A percentile compares a stretch with the other conserved stretches of the same genome.
phyloP scores from a whole-genome alignment of 2,113 vertebrate genomes.

The Stigmatopora nigra region DNA sequence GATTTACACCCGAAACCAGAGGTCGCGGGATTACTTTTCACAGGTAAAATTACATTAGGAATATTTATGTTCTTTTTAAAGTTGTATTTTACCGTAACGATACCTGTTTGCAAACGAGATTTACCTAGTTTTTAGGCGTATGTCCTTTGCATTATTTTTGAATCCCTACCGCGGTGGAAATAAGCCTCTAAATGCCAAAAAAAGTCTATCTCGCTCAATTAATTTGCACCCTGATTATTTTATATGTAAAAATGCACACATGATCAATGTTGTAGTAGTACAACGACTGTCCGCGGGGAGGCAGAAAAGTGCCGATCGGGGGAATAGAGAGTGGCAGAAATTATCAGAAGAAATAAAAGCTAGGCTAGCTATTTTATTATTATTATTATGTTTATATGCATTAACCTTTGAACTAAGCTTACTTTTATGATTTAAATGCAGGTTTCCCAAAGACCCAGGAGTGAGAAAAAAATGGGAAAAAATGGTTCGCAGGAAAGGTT shows the following conservation, averaged over 20 bases:
- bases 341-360: neutral
- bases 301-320: neutral
- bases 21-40: slow-evolving; percentile 25
- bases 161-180: neutral
- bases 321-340: neutral
- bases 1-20: slow-evolving; percentile 7
- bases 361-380: no score
- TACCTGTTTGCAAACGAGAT: neutral
- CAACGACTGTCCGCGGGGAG: neutral
- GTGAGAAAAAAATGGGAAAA: slow-evolving; percentile 27
- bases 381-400: no score
- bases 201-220: neutral
- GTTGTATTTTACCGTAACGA: neutral
- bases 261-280: neutral
- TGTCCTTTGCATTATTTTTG: neutral
- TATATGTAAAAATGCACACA: neutral
- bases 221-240: neutral
- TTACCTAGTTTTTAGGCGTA: no score
- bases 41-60: slow-evolving; percentile 15
- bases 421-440: slow-evolving; percentile 3
- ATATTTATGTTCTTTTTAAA: neutral
- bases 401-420: no score
- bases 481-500: slow-evolving; percentile 8
- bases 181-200: neutral
- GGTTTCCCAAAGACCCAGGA: slow-evolving; percentile 21